phyloP scores from a whole-genome alignment of 2,797 vertebrate genomes.

The Pipistrellus pipistrellus region DNA sequence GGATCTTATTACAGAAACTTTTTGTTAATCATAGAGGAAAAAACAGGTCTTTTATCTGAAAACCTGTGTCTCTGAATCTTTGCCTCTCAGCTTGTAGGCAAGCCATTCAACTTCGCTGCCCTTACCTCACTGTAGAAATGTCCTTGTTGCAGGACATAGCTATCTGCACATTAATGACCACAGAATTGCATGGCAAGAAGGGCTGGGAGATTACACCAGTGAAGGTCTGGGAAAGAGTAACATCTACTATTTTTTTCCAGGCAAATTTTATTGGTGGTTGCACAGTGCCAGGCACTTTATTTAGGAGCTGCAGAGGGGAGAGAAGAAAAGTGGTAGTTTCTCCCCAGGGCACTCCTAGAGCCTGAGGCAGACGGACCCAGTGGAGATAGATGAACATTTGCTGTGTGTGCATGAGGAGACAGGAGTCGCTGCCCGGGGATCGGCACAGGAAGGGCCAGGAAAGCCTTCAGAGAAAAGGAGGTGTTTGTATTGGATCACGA shows the following conservation, averaged over 20 bases:
- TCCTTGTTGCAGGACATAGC: constrained; percentile 19
- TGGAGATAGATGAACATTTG: too few relatives aligned
- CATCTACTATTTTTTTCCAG: not conserved
- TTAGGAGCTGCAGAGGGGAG: not conserved
- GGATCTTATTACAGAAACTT: not conserved
- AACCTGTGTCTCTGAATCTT: constrained; percentile 6
- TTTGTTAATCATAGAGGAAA: not conserved
- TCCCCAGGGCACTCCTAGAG: not conserved
- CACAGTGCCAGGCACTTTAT: not conserved
- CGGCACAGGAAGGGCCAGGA: not conserved
- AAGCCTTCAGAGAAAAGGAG: not conserved
- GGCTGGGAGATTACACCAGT: not conserved
- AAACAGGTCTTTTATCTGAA: constrained; percentile 2
- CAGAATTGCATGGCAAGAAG: not conserved
- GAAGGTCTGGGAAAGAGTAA: not conserved
- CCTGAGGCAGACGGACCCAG: not conserved
- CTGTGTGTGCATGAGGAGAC: not conserved
- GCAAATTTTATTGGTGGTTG: not conserved
- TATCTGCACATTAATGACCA: not conserved
- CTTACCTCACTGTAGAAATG: not conserved
- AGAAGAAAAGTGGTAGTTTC: not conserved
- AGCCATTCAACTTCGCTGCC: not conserved
- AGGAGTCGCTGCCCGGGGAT: not conserved
- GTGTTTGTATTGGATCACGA: not conserved
- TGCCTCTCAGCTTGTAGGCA: not conserved